Evolutionary conservation across 2,888 invertebrate genomes (phyloP), one percentile per base, ranked within the genome.

Genomic region (Iselma pallidipennis): DNA sequence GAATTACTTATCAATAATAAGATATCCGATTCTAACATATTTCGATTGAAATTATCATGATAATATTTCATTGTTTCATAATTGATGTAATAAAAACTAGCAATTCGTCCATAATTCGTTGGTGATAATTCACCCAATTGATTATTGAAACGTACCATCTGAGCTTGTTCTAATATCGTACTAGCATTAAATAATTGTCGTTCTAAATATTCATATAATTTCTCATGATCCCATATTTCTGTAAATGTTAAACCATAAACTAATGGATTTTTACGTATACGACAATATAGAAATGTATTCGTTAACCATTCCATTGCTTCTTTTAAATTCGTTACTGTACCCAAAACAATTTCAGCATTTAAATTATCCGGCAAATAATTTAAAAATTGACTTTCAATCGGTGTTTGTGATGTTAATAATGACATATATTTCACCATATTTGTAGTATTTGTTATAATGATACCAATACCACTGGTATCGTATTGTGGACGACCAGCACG

Each of bases 291-390:
- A 78, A 99, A 98, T 0, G 98, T 98, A 78, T 98, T 99, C 74
- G 95, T 95, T 25, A 99, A 83, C 99, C 99, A 99, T 78, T 95
- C 92, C 0, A 98, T 94, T 0, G 97, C 99, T 82, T 99, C 99
- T 63, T 93, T 91, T 4, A 98, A 87, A 75, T 94, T 98, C 0
- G 94, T 91, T 26, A 99, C 96, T 1, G 97, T 98, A n/a, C 99
- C 98, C 14, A 98, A 84, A 0, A 95, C 90, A 55, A 94, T 93
- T 86, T 99, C 99, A 26, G 99, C 99, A 83, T 99, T 99, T 63
- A 99, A 86, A 84, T 99, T 98, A 81, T 99, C 98, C 2, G 94
- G 91, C 57, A 99, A 82, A 71, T 92, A 89, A 74, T 90, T 90
- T 61, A 96, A 89, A 75, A 99, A 98, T 82, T 96, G 96, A 76